Evolutionary conservation across 2,113 vertebrate species (phyloP).

Genomic region (Gavia stellata): DNA sequence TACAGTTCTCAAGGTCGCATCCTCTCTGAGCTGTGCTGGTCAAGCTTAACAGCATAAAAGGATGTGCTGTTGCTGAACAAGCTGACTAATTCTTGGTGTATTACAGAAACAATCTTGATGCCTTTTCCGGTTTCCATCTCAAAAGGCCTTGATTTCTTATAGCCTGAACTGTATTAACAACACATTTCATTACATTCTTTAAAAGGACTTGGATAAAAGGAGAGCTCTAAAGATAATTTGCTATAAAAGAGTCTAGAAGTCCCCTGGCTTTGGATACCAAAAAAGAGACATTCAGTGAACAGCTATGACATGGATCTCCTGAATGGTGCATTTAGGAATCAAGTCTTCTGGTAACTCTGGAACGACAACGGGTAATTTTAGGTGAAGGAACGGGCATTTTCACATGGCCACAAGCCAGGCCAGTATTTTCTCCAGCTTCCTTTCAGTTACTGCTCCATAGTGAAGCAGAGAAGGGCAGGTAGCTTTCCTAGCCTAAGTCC

Average conservation of each 20-base stretch:
- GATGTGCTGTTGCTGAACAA: neutral
- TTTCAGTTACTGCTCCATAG: neutral
- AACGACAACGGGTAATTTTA: neutral
- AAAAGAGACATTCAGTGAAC: neutral
- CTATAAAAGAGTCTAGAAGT: neutral
- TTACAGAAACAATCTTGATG: neutral
- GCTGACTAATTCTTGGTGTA: neutral
- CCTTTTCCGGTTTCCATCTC: neutral
- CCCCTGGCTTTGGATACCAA: neutral
- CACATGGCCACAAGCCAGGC: neutral
- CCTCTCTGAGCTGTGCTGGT: neutral
- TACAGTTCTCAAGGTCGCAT: neutral
- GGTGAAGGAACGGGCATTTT: neutral
- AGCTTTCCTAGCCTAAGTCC: neutral
- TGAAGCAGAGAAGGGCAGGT: neutral
- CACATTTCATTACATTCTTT: neutral
- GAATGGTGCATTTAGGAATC: neutral
- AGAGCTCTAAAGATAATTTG: neutral
- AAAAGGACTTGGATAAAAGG: neutral
- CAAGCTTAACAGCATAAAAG: neutral
- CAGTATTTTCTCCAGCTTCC: neutral
- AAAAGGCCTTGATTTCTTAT: neutral
- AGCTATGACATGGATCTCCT: neutral
- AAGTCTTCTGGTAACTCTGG: neutral
- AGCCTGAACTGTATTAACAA: neutral